Evolutionary conservation across 64 coral and sea anemone species (phyloP).

Genomic region (Pocillopora damicornis): DNA sequence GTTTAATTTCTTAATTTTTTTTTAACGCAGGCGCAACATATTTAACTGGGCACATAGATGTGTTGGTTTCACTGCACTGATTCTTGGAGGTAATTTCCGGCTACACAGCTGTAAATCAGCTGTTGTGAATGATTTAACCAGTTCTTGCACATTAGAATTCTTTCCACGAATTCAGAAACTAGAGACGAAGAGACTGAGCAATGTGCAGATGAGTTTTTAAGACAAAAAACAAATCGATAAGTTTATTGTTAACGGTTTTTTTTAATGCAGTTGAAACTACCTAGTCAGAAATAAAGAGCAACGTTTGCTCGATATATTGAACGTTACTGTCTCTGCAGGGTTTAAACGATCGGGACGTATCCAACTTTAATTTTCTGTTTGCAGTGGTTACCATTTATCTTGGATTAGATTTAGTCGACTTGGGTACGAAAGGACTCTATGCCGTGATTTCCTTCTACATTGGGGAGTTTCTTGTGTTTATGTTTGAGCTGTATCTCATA

Average conservation of each 20-base stretch:
- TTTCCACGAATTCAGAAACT: no score
- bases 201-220: no score
- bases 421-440: background rate
- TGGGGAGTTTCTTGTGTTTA: background rate
- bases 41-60: constrained; percentile 23
- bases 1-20: background rate
- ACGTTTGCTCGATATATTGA: no score
- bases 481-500: constrained; percentile 20
- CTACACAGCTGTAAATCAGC: background rate
- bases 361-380: background rate
- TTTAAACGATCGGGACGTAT: background rate
- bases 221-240: no score
- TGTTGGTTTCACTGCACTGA: background rate
- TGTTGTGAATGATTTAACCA: background rate
- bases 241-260: no score
- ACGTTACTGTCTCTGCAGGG: no score
- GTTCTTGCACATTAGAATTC: no score
- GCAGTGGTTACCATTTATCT: constrained; percentile 11
- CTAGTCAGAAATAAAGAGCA: no score
- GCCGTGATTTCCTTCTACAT: constrained; percentile 17
- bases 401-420: background rate
- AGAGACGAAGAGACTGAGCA: no score
- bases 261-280: no score
- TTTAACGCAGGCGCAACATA: constrained; percentile 8
- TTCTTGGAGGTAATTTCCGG: constrained; percentile 13